A percentile compares a stretch with the other conserved stretches of the same genome.
phyloP scores from a whole-genome alignment of 1,140 invertebrate species.

The Glossosoma conforme region DNA sequence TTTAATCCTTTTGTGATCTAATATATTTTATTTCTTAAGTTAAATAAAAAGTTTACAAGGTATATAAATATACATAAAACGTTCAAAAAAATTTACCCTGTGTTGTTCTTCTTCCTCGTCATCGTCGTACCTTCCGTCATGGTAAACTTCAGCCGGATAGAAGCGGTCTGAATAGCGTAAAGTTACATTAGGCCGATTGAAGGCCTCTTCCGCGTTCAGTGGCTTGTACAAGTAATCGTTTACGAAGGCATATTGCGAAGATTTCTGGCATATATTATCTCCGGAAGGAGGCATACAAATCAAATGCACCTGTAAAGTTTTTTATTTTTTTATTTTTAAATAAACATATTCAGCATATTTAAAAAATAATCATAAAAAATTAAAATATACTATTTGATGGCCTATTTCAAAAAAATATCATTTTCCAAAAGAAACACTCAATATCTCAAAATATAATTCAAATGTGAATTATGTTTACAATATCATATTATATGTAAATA shows the following conservation, averaged over 20 bases:
- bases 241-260: slow-evolving; percentile 85
- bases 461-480: too few relatives aligned
- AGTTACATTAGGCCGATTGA: slow-evolving; percentile 74
- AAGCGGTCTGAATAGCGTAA: slow-evolving; percentile 81
- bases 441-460: too few relatives aligned
- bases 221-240: slow-evolving; percentile 91
- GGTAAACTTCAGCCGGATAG: slow-evolving; percentile 69
- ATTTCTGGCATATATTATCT: slow-evolving; percentile 86
- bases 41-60: too few relatives aligned
- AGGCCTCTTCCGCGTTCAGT: slow-evolving; percentile 74
- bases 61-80: too few relatives aligned
- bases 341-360: slow-evolving; percentile 1
- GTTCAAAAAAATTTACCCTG: too few relatives aligned
- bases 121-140: slow-evolving; percentile 60
- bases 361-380: background rate
- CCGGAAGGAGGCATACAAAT: slow-evolving; percentile 88
- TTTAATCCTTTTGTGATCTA: too few relatives aligned
- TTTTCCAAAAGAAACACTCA: too few relatives aligned
- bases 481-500: too few relatives aligned
- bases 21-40: too few relatives aligned
- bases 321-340: too few relatives aligned
- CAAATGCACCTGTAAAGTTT: slow-evolving; percentile 69
- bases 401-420: slow-evolving; percentile 7
- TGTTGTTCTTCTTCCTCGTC: slow-evolving; percentile 48
- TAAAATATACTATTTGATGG: background rate